These are phyloP conservation scores for Lycaon pictus DNA, from an alignment of 2,113 vertebrate genomes.

Conservation along the genomic window DNA sequence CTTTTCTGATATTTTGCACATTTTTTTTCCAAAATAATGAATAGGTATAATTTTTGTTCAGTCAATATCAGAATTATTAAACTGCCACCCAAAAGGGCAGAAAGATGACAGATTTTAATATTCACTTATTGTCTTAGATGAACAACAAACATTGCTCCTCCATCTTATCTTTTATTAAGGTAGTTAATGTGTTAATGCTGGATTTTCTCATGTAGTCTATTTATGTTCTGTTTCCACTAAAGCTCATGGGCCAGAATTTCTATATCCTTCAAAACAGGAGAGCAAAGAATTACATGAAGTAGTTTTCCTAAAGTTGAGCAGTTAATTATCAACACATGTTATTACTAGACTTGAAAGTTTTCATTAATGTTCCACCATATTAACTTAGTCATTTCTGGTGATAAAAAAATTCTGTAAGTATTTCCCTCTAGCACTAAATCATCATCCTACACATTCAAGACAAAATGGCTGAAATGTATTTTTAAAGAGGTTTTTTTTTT, in stretches of 20 bases:
- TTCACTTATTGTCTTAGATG: slow-evolving; percentile 59
- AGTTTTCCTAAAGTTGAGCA: background rate
- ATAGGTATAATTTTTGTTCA: slow-evolving; percentile 1
- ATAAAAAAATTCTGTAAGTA: slow-evolving; percentile 48
- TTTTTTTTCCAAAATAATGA: slow-evolving; percentile 14
- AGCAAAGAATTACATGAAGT: slow-evolving; percentile 42
- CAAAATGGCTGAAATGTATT: slow-evolving; percentile 57
- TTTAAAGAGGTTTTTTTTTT: slow-evolving; percentile 11
- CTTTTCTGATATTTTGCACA: background rate
- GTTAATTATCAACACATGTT: slow-evolving; percentile 19
- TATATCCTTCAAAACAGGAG: slow-evolving; percentile 21
- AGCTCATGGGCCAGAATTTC: slow-evolving; percentile 18
- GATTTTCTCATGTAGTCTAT: background rate
- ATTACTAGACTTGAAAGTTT: slow-evolving; percentile 45
- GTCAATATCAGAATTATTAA: slow-evolving; percentile 43
- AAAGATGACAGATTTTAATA: slow-evolving; percentile 57
- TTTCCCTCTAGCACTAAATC: background rate
- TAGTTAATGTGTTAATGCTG: background rate
- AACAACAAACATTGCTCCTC: slow-evolving; percentile 52
- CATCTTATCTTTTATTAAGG: background rate
- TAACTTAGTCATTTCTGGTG: slow-evolving; percentile 41
- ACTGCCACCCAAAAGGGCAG: slow-evolving; percentile 9
- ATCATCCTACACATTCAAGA: slow-evolving; percentile 28
- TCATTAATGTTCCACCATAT: slow-evolving; percentile 15
- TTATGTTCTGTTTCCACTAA: slow-evolving; percentile 3